Base-by-base conservation (phyloP, 2,888 invertebrate species). In the Strigamia crassipes region DNA sequence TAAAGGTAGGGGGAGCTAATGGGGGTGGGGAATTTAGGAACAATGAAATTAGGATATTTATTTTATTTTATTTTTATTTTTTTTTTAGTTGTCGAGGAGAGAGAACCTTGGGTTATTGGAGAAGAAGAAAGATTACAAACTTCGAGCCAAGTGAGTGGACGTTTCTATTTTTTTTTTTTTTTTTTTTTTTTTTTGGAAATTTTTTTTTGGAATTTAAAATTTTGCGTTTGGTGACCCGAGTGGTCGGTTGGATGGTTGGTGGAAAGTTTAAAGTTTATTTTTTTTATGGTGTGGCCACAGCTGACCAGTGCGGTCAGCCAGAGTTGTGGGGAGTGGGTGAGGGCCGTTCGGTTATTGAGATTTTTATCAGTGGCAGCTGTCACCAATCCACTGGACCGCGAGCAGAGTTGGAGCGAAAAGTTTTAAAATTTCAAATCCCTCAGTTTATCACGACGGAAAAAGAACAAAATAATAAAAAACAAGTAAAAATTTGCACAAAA, bases 41-140 rank as follows among this genome's bases (percentile, higher is more conserved):
- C 12, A 46, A 46, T 46, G 46, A 46, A 46, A 46, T 46, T 46
- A 46, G 46, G 56, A 18, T 56, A 51, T 84, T 83, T 5, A 23
- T 81, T 83, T 66, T 83, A 78, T 80, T 82, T 56, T 31, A 80
- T 27, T 21, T 81, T 82, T 41, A 46, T 81, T 61, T 81, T 83
- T 83, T 85, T 82, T 82, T 51, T 79, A 87, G 86, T 95, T 94
- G 0, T 92, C 93, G 84, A 89, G 90, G 0, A 90, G 96, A 27
- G 89, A 92, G 86, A 93, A 95, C 86, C 88, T 96, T 18, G 96
- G 96, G 0, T 87, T 94, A 9, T 89, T 96, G 2, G 95, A 96
- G 86, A 96, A 96, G 88, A 96, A 96, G 87, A 94, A 95, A 86
- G 96, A 96, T 87, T 96, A 96, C 87, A 91, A 92, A 84, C 89